Base-by-base conservation (phyloP, 2,797 vertebrate species). In the Thunnus albacares region DNA sequence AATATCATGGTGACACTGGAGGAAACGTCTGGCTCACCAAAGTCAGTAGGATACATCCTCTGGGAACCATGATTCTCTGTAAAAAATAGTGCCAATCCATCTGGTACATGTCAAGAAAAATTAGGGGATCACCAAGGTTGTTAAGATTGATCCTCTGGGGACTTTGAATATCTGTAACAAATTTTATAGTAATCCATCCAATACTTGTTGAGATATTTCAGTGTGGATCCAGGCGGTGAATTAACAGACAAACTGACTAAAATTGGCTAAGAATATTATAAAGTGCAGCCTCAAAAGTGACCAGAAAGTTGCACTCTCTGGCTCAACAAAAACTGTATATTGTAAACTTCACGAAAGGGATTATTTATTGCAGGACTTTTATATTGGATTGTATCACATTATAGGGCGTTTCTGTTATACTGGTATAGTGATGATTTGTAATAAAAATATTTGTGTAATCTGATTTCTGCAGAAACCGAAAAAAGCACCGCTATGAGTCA, bases 391-490 rank as follows among this genome's bases (percentile, higher is more conserved):
- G 80, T 78, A 75, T 71, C 56, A 71, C 26, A 58, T 28, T 55
- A 20, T 35, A 9, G 74, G 57, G 79, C 24, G 68, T 78, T 81
- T 10, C 68, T 76, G n/a, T 80, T 87, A 71, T 81, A n/a, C 77
- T 64, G 12, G 26, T 56, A 6, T 5, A 22, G 67, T 60, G 68
- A 71, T 86, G 82, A 85, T 80, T 85, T 67, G 49, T 24, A 30
- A 22, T 38, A 51, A 65, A 83, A 86, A 79, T 71, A 75, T 79
- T 77, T 71, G 35, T 70, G 14, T 78, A 82, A 79, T 88, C 53
- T 26, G 56, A 91, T 80, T 89, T 78, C 56, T 81, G 52, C 60
- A 74, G 12, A 59, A 87, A 66, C 24, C 12, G n/a, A 22, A 49
- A 47, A 49, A 58, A 38, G 24, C 38, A 61, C 33, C 43, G 56